These are phyloP conservation scores for Drosophila nr. fundita DNA, from an alignment of 2,888 invertebrate genomes.

Conservation along the genomic window DNA sequence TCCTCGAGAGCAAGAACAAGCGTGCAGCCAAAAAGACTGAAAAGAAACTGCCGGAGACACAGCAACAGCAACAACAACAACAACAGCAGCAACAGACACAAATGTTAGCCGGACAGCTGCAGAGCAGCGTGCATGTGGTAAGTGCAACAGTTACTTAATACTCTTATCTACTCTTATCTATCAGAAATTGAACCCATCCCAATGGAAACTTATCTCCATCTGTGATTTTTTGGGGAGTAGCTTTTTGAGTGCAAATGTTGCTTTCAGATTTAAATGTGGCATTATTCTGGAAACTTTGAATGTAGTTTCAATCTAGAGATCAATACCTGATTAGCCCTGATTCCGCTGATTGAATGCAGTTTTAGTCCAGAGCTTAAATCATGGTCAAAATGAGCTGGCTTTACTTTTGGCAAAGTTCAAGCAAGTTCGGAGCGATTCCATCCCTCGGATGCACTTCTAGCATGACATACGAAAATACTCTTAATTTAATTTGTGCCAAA, in stretches of 20 bases:
- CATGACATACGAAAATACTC: not conserved
- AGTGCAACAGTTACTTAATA: slow-evolving; percentile 79
- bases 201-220: not conserved
- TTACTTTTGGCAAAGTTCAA: not conserved
- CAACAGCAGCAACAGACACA: slow-evolving; percentile 78
- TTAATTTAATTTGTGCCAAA: not conserved
- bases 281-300: not conserved
- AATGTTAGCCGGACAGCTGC: slow-evolving; percentile 86
- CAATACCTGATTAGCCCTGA: too few species aligned
- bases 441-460: not conserved
- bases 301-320: not conserved
- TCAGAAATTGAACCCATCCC: not conserved
- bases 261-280: not conserved
- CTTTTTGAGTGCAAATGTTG: not conserved
- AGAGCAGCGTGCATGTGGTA: slow-evolving; percentile 92
- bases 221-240: not conserved
- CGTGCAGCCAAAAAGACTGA: slow-evolving; percentile 93
- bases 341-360: not conserved
- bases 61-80: slow-evolving; percentile 37
- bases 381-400: not conserved
- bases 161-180: not conserved
- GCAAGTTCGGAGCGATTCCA: not conserved
- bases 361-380: not conserved
- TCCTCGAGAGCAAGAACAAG: slow-evolving; percentile 95
- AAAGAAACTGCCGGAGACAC: slow-evolving; percentile 85